phyloP scores from a whole-genome alignment of 2,113 vertebrate species.

The Entomyzon cyanotis region DNA sequence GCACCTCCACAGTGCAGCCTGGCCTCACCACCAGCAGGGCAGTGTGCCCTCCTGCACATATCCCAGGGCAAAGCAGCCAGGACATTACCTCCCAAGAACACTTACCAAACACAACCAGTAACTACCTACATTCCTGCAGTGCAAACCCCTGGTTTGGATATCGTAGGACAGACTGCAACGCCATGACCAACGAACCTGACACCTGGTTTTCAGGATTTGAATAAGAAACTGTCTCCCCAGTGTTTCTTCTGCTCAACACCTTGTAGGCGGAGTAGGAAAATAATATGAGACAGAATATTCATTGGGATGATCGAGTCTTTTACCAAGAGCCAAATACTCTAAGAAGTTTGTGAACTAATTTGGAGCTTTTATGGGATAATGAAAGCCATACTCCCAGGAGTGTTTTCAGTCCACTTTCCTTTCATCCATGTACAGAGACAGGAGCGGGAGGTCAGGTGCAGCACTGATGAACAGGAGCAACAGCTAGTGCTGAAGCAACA shows the following conservation, averaged over 20 bases:
- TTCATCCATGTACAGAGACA: fast-evolving
- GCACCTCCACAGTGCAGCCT: background rate
- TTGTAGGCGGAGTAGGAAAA: background rate
- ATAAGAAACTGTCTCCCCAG: background rate
- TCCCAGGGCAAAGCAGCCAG: background rate
- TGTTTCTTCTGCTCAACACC: background rate
- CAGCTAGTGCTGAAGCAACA: background rate
- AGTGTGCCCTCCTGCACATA: background rate
- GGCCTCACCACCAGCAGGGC: background rate
- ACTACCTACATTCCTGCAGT: background rate
- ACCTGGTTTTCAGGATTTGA: background rate
- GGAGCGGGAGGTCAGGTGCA: background rate
- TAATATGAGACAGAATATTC: background rate
- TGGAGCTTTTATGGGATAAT: background rate
- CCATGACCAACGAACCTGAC: background rate
- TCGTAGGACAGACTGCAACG: background rate
- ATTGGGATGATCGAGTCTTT: background rate
- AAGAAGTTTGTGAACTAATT: background rate
- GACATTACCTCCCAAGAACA: background rate
- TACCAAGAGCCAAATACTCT: background rate
- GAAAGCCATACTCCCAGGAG: background rate
- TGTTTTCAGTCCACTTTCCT: background rate
- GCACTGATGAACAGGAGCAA: background rate
- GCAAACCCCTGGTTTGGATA: background rate
- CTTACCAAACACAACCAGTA: background rate